Percentiles rank a stretch among this genome's conserved stretches.
Conservation (phyloP, 1,140 invertebrate species). For the Heliconius melpomene region DNA sequence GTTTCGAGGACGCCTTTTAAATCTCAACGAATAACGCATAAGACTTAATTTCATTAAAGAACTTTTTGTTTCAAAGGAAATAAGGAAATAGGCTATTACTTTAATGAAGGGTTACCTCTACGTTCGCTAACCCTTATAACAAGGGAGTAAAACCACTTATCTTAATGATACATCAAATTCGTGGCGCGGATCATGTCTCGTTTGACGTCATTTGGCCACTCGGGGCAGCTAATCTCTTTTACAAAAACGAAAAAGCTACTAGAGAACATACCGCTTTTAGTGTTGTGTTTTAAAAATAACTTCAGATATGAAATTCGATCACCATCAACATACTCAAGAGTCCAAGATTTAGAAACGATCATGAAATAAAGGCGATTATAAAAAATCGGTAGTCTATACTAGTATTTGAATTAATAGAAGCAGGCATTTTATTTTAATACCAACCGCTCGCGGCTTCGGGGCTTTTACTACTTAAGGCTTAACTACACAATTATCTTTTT, state of each 20-base stretch:
- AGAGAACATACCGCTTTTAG: too few relatives aligned
- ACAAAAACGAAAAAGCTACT: not conserved
- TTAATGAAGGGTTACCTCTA: constrained; percentile 23
- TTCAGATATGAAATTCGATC: not conserved
- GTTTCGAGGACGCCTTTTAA: not conserved
- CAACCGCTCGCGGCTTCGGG: too few relatives aligned
- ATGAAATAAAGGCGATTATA: not conserved
- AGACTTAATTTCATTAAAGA: constrained; percentile 20
- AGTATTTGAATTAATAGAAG: too few relatives aligned
- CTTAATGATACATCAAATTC: constrained; percentile 53
- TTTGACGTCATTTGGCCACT: constrained; percentile 26
- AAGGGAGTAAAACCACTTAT: constrained; percentile 44
- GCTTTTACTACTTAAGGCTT: too few relatives aligned
- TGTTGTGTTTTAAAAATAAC: not conserved
- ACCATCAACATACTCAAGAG: not conserved
- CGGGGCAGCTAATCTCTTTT: not conserved
- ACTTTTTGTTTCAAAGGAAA: constrained; percentile 11
- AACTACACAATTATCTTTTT: too few relatives aligned
- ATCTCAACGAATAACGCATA: not conserved
- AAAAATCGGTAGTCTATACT: not conserved
- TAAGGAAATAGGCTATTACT: constrained; percentile 31
- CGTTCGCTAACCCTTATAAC: constrained; percentile 28
- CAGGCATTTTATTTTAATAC: too few relatives aligned
- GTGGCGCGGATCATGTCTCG: constrained; percentile 16
- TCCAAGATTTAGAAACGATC: not conserved